Base-by-base conservation (phyloP, 2,797 vertebrate species). In the Molossus molossus region DNA sequence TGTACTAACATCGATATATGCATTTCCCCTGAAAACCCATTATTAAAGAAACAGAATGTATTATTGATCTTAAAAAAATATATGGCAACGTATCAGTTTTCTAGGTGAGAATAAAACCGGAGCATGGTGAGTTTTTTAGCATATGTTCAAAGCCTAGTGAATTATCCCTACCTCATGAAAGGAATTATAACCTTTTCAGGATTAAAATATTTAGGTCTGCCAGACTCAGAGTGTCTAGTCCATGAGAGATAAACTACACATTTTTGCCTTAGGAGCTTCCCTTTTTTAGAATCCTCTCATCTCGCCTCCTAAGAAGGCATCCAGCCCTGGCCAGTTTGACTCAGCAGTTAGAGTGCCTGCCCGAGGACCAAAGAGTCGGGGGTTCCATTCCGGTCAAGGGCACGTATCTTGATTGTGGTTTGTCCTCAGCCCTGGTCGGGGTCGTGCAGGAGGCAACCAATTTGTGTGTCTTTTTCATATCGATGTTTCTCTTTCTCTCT, bases 61-160 rank as follows among this genome's bases (percentile, higher is more conserved):
- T 64, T 80, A 67, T 18, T 92, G 82, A 72, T 58, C 50, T 93
- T 93, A 81, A 21, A 5, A 20, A 48, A 70, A 92, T 45, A 45
- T 45, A 86, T 73, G 25, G 10, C 10, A 94, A 62, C 65, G 33
- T 70, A 76, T 27, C 37, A 58, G 15, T 81, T 73, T 92, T 62
- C 48, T 81, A 79, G n/a, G 33, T 76, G 62, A 91, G 40, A 81
- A 33, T n/a, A 95, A 53, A 91, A 65, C 81, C 40, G 83, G 76
- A 88, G 6, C 37, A 90, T 23, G 67, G 53, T n/a, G 40, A 73
- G 5, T 40, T 87, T 83, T 91, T 3, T 65, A 83, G 33, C 45
- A 62, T 53, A 72, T 40, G 23, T 18, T 79, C 70, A 83, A 83
- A 94, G 48, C 5, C 77, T 95, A 72, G 55, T 60, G 45, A 81